Evolutionary conservation across 2,113 vertebrate species (phyloP).

Genomic region (Oceanodroma tethys): DNA sequence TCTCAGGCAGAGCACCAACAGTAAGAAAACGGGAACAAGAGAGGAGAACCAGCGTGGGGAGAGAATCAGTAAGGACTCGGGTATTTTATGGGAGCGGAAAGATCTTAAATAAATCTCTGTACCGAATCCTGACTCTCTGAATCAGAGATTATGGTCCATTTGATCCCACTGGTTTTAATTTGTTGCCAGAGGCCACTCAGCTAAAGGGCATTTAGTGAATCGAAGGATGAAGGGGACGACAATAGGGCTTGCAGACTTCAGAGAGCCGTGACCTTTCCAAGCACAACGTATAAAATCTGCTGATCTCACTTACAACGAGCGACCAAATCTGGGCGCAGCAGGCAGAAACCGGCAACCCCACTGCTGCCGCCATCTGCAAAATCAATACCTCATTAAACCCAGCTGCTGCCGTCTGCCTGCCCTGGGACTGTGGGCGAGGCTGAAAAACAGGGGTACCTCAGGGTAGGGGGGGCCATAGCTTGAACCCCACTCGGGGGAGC

Average conservation of each 20-base stretch:
- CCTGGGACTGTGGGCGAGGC: rapidly evolving
- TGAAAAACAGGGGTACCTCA: background rate
- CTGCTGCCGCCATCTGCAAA: background rate
- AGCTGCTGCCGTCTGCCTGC: background rate
- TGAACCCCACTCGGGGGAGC: rapidly evolving
- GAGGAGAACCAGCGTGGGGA: background rate
- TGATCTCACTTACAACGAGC: rapidly evolving
- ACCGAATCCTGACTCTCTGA: background rate
- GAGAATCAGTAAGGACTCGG: background rate
- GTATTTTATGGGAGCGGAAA: background rate
- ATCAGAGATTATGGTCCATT: background rate
- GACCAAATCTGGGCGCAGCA: rapidly evolving
- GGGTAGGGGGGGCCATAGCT: rapidly evolving
- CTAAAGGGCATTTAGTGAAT: constrained; percentile 20
- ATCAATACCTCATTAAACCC: background rate
- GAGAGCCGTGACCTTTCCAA: constrained; percentile 28
- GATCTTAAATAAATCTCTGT: background rate
- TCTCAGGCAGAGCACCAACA: background rate
- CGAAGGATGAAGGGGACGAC: background rate
- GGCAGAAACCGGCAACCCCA: background rate
- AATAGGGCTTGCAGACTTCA: background rate
- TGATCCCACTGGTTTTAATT: background rate
- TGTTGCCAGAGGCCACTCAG: background rate
- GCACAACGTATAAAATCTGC: background rate
- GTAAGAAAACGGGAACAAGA: background rate